A percentile compares a stretch with the other conserved stretches of the same genome.
Conservation (phyloP, 1,140 invertebrate genomes). For the Carposina sasakii region DNA sequence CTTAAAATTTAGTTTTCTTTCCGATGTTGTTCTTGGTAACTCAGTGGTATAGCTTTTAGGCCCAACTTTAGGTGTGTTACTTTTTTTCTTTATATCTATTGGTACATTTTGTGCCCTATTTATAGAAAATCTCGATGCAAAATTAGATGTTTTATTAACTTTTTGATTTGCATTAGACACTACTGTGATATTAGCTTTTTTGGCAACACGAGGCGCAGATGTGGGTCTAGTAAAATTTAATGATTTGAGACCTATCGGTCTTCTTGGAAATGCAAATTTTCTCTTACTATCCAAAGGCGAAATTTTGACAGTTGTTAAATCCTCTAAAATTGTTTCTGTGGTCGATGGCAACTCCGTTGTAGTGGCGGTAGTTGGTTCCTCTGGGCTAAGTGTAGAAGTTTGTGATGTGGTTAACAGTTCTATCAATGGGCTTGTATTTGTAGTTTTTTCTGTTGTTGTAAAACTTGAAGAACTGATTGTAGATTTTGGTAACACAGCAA, state of each 20-base stretch:
- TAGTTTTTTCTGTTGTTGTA: conserved; percentile 17
- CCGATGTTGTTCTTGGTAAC: conserved; percentile 47
- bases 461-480: conserved; percentile 14
- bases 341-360: conserved; percentile 26
- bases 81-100: conserved; percentile 51
- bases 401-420: conserved; percentile 44
- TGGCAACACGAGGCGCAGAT: conserved; percentile 24
- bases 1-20: conserved; percentile 53
- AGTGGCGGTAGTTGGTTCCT: conserved; percentile 28
- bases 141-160: conserved; percentile 53
- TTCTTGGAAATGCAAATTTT: conserved; percentile 59
- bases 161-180: conserved; percentile 38
- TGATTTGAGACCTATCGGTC: conserved; percentile 46
- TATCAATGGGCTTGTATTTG: conserved; percentile 41
- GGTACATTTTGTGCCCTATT: conserved; percentile 62
- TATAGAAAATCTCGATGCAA: conserved; percentile 48
- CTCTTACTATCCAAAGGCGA: conserved; percentile 52
- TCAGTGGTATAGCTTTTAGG: conserved; percentile 46
- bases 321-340: conserved; percentile 43
- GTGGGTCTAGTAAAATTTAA: conserved; percentile 43
- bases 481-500: conserved; percentile 41
- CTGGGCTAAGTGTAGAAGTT: conserved; percentile 20
- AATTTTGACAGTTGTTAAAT: conserved; percentile 44
- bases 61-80: conserved; percentile 33
- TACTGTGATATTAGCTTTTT: conserved; percentile 42